These are phyloP conservation scores for Catalaphyllia jardinei DNA, from an alignment of 64 coral and sea anemone species.

Conservation along the genomic window DNA sequence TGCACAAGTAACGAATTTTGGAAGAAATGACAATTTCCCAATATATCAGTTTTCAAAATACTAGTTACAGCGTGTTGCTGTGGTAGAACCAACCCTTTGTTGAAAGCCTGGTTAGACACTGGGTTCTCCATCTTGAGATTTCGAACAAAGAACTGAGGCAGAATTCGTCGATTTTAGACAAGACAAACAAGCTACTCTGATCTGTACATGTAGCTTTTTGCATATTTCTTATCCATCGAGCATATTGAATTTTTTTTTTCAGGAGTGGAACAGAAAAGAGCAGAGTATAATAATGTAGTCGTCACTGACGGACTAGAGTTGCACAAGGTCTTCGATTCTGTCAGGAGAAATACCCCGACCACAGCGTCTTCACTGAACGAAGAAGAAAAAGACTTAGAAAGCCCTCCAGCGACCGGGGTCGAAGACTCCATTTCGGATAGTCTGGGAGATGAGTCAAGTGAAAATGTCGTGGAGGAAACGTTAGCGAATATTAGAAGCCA, in stretches of 20 bases:
- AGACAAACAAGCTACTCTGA: neutral
- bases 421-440: neutral
- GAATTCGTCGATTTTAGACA: neutral
- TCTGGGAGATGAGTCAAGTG: neutral
- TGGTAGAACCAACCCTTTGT: neutral
- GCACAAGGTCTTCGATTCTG: neutral
- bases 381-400: neutral
- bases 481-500: neutral
- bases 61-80: neutral
- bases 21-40: neutral
- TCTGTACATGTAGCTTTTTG: neutral
- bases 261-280: slow-evolving; percentile 29
- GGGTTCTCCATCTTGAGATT: neutral
- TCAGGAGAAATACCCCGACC: neutral
- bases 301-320: slow-evolving; percentile 30
- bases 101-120: neutral
- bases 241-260: slow-evolving; percentile 6
- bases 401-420: neutral
- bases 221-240: neutral
- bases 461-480: neutral
- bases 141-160: neutral
- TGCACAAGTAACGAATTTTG: neutral
- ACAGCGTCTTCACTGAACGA: neutral
- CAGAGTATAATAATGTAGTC: neutral
- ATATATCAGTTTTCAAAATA: slow-evolving; percentile 1